Evolutionary conservation across 1,140 invertebrate species (phyloP), one percentile per base, ranked within the genome.

Genomic region (Aleiodes sp.): DNA sequence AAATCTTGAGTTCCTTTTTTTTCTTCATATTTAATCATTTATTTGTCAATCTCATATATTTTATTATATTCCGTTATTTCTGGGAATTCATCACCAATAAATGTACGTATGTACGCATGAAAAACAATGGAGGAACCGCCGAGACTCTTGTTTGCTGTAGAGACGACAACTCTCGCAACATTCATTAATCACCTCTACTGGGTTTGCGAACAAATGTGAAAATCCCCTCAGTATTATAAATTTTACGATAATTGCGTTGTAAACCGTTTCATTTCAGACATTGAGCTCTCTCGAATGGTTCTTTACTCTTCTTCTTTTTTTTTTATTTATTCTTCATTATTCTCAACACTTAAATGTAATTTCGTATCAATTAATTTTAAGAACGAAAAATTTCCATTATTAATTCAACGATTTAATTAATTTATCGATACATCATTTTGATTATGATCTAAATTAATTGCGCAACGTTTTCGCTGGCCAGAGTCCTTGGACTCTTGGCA

Each of bases 141-240:
- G 31, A n/a, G n/a, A 4, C 31, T 4, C 31, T 35, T 52, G 21
- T 52, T 52, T 52, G 46, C 46, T 12, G 4, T 52, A 1, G 46
- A 46, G 7, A 46, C 12, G 29, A 62, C 60, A 62, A 35, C 37
- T 62, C 35, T 35, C 60, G 33, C 16, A 62, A 24, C 8, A 39
- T 39, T 62, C n/a, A 37, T 62, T 62, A 62, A 62, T 62, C 60
- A 62, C 9, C 46, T 16, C 46, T 24, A 16, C 6, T 21, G 16
- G n/a, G 1, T 52, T 52, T 16, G 4, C 46, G 10, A 7, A 6
- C 19, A 9, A 24, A 24, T 19, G 31, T 62, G 33, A 35, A 39
- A 62, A 62, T 62, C 35, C n/a, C n/a, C 60, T 19, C 24, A 41
- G 60, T 62, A 62, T 33, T 35, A 39, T 62, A 62, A 62, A 62